Conservation (phyloP, 2,113 vertebrate genomes). For the Ailuropoda melanoleuca region DNA sequence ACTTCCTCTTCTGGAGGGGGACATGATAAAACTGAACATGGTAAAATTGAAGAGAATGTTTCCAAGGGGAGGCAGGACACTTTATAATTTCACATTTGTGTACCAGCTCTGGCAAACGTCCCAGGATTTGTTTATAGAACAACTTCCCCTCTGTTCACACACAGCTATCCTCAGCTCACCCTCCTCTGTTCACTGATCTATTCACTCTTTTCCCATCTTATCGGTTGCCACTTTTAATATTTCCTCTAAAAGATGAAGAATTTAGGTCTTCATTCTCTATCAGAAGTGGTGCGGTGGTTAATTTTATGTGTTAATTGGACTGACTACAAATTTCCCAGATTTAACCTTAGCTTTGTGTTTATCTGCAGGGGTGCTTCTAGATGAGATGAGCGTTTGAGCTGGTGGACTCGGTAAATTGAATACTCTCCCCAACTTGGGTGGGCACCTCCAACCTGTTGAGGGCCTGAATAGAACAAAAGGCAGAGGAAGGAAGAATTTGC, state of each 20-base stretch:
- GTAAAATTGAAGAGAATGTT: background rate
- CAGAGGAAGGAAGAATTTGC: background rate
- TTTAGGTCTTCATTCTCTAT: background rate
- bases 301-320: background rate
- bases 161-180: background rate
- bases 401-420: background rate
- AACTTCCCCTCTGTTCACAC: background rate
- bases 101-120: background rate
- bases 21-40: background rate
- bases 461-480: background rate
- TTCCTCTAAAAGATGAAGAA: background rate
- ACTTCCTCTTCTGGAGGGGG: background rate
- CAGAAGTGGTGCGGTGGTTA: background rate
- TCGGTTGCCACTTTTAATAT: background rate
- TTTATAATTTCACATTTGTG: background rate
- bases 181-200: background rate
- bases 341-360: background rate
- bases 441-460: background rate
- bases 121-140: background rate
- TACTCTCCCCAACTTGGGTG: too few relatives aligned
- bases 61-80: background rate
- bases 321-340: background rate
- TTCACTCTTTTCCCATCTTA: background rate
- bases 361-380: background rate
- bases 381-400: background rate